phyloP scores from a whole-genome alignment of 2,113 vertebrate species.

The Ammodytes marinus region DNA sequence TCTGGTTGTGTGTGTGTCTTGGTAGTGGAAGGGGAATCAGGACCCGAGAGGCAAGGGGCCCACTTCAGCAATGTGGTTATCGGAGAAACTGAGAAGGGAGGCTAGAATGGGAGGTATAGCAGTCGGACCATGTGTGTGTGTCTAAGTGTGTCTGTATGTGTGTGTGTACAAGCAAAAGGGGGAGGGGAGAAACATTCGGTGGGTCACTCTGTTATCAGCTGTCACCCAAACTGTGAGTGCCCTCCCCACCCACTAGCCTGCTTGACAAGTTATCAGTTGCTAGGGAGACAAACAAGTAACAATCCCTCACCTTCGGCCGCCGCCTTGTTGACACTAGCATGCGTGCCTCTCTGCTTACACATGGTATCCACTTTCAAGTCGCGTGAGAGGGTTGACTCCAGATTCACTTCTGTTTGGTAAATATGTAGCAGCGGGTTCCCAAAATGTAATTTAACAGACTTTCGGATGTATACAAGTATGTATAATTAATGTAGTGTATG shows the following conservation, averaged over 20 bases:
- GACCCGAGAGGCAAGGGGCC: constrained; percentile 61
- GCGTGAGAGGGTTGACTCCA: background rate
- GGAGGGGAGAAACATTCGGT: constrained; percentile 33
- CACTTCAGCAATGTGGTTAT: constrained; percentile 81
- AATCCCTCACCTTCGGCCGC: background rate
- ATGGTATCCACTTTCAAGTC: too few species aligned
- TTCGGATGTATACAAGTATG: background rate
- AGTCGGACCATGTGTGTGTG: constrained; percentile 28
- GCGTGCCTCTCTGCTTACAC: background rate
- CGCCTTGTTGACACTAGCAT: constrained; percentile 18
- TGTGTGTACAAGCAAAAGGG: background rate
- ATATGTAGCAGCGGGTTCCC: background rate
- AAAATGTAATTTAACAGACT: background rate
- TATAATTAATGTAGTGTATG: background rate
- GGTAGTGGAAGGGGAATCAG: constrained; percentile 33
- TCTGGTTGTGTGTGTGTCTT: constrained; percentile 1
- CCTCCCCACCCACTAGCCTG: constrained; percentile 56
- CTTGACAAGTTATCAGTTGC: constrained; percentile 63
- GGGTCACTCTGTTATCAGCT: constrained; percentile 75
- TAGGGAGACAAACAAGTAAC: constrained; percentile 56
- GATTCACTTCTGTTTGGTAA: background rate
- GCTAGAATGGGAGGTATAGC: constrained; percentile 62
- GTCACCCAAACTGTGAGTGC: constrained; percentile 63
- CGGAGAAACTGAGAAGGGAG: constrained; percentile 66
- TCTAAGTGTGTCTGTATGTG: constrained; percentile 28